Base-by-base conservation (phyloP, 53 echinoderm and acorn worm species). In the Stichopus horrens region DNA sequence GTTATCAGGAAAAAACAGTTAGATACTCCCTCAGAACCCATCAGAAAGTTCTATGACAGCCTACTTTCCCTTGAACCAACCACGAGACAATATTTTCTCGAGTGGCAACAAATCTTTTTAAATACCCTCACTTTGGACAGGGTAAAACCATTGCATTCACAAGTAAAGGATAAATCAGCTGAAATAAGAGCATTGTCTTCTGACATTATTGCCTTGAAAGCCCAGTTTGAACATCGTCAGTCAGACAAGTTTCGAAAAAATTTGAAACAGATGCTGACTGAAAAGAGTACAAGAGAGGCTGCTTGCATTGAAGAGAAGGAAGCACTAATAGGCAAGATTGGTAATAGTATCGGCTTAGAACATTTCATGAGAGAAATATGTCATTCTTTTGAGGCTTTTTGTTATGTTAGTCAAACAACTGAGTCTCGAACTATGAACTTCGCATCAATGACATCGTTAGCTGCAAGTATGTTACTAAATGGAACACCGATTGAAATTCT, bases 91-190 rank as follows among this genome's bases (percentile, higher is more conserved):
- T 81, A 56, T 10, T 81, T 81, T 57, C 9, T 81, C 0, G 55
- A 57, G 18, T 81, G 81, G 81, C 57, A 13, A 4, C 81, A 81
- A 18, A 81, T 81, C 5, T 55, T 56, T 81, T 21, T 81, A 13
- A 81, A 81, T n/a, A 54, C 0, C 55, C 7, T 55, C 5, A 18
- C 81, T 5, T 7, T 81, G 7, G 56, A 21, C 4, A 81, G 18
- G 56, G 9, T 55, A 13, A 81, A 81, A 57, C 81, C 81, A 21
- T 9, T 81, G 0, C 18, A 14, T 54, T 18, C 20, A 18, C 55
- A 57, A 5, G 57, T 81, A 4, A 55, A 55, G 16, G n/a, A 4
- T 0, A 57, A 52, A 18, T 51, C 81, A 21, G 16, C 51, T 56
- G 81, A 81, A 7, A 81, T 52, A 55, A 81, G 58, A 81, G 11